Conservation (phyloP, 2,888 invertebrate genomes). For the Scrobipalpa costella region DNA sequence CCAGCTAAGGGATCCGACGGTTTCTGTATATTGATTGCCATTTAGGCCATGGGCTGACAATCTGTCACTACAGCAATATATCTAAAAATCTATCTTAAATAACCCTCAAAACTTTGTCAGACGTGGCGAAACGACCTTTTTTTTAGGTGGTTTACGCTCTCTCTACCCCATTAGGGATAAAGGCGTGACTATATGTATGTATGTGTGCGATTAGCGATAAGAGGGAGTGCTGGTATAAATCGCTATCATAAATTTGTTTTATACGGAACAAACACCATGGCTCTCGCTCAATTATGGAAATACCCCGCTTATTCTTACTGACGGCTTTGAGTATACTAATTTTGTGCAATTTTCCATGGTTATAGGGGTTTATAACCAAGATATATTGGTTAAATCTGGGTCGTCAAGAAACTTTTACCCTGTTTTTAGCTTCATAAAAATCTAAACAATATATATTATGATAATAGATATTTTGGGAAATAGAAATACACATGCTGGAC, state of each 20-base stretch:
- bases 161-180: too few species aligned
- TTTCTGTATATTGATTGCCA: too few species aligned
- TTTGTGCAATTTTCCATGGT: constrained; percentile 18
- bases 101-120: too few species aligned
- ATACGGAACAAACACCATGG: constrained; percentile 44
- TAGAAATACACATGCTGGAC: too few species aligned
- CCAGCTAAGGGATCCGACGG: too few species aligned
- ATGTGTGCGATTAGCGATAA: constrained; percentile 27
- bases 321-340: constrained; percentile 14
- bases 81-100: too few species aligned
- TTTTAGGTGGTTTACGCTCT: too few species aligned
- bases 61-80: too few species aligned
- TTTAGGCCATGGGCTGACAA: too few species aligned
- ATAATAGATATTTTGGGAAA: too few species aligned
- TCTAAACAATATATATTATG: too few species aligned
- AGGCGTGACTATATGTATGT: background rate
- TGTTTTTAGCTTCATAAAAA: background rate
- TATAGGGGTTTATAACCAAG: background rate
- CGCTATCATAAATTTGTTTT: constrained; percentile 45
- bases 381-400: background rate
- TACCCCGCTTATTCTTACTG: constrained; percentile 32
- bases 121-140: too few species aligned
- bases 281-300: constrained; percentile 48
- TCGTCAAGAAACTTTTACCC: background rate
- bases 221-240: constrained; percentile 47